Evolutionary conservation across 2,113 vertebrate genomes (phyloP), one percentile per base, ranked within the genome.

Genomic region (Psittacula cyanocephala): DNA sequence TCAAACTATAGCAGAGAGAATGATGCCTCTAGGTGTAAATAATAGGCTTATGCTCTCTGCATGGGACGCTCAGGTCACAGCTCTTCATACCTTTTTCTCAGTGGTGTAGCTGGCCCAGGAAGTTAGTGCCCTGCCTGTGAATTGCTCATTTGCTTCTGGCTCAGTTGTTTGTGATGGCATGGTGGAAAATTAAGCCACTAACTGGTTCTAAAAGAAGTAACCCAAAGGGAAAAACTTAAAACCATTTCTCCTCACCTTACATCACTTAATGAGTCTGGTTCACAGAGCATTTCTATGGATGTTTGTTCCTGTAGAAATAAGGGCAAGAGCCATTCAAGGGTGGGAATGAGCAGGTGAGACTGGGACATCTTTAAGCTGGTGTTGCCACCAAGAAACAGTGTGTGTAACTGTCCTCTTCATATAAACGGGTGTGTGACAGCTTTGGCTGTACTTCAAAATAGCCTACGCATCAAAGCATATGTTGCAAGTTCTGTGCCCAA

Each of bases 11-110:
- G 70, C n/a, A 0, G 6, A 91, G 65, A 59, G 67, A 47, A n/a
- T 33, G 37, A 46, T 90, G 68, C 72, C 76, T 78, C 68, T 46
- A 78, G 91, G 76, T 95, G 72, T 94, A 90, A 93, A 67, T 96
- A 92, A 95, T 35, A 92, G 96, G 95, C 86, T 95, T 97, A 92
- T 67, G 50, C 49, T 81, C 50, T 88, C 91, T 93, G 82, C 17
- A 0, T 90, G 88, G 91, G 72, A 83, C 64, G 22, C 43, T 62
- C 0, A 0, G 59, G 71, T 91, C 53, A 46, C 37, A 41, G 83
- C 67, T 93, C 60, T 28, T 88, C 12, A 0, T 92, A 63, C 83
- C 72, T 88, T 81, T 93, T 78, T 84, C 91, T 86, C 86, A 75
- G 69, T 81, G 68, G 77, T 90, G 15, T 90, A 93, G 72, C 86